Conservation (phyloP, 2,113 vertebrate species). For the Potamarius usumacintae region DNA sequence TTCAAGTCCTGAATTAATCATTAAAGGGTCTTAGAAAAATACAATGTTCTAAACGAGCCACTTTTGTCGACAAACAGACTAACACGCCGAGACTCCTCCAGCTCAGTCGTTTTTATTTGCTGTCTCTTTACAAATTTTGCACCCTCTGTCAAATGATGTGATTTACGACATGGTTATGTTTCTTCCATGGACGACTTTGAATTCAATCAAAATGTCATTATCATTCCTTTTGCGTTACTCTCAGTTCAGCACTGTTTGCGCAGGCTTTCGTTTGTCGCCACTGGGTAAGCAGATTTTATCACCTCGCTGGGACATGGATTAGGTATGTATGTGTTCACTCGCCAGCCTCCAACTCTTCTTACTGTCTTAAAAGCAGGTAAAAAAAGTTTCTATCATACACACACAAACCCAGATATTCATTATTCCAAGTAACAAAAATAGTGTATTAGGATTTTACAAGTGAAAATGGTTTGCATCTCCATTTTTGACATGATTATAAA, state of each 20-base stretch:
- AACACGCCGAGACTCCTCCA: neutral
- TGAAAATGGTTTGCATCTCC: neutral
- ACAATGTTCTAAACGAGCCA: neutral
- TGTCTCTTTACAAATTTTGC: constrained; percentile 6
- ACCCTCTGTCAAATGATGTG: constrained; percentile 35
- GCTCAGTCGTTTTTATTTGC: neutral
- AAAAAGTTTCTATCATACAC: constrained; percentile 58
- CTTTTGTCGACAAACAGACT: neutral
- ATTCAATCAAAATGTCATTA: constrained; percentile 74
- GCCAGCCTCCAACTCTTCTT: constrained; percentile 76
- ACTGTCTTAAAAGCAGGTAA: constrained; percentile 78
- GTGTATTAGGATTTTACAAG: neutral
- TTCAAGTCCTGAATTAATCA: neutral
- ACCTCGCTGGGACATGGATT: constrained; percentile 73
- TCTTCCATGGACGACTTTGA: constrained; percentile 66
- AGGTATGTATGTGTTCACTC: constrained; percentile 61
- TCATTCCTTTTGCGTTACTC: constrained; percentile 79
- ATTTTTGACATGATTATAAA: neutral
- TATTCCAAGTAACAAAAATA: neutral
- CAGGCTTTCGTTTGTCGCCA: constrained; percentile 78
- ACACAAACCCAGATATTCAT: neutral
- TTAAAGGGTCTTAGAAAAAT: neutral
- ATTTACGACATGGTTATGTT: constrained; percentile 56
- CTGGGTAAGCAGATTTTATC: constrained; percentile 80
- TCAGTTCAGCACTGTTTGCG: constrained; percentile 70